Evolutionary conservation across 2,113 vertebrate genomes (phyloP).

Genomic region (Arizona elegans): DNA sequence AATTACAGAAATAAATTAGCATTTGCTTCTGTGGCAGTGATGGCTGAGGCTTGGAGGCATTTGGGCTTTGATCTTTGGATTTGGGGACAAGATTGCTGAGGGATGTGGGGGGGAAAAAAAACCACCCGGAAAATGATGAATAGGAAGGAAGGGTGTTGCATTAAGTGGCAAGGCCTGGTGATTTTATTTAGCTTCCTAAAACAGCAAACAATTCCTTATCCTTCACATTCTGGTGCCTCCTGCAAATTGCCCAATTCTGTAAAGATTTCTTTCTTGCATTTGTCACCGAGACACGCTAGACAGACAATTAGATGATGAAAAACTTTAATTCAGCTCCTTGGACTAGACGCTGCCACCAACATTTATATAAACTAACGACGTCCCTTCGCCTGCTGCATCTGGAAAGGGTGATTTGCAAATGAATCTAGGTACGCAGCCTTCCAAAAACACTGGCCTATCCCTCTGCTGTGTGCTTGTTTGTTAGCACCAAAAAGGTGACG

Average conservation of each 20-base stretch:
- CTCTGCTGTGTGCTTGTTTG: constrained; percentile 2
- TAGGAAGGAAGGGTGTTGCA: neutral
- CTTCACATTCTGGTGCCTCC: constrained; percentile 32
- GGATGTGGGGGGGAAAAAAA: too few species aligned
- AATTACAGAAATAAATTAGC: neutral
- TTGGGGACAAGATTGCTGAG: neutral
- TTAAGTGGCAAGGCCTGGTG: neutral
- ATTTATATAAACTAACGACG: constrained; percentile 14
- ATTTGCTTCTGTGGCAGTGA: too few species aligned
- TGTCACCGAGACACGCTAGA: constrained; percentile 20
- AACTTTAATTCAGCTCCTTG: constrained; percentile 40
- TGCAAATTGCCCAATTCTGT: constrained; percentile 35
- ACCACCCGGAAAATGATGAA: neutral
- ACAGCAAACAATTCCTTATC: constrained; percentile 1
- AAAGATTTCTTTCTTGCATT: constrained; percentile 21
- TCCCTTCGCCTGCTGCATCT: neutral
- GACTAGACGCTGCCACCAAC: constrained; percentile 39
- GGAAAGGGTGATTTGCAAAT: neutral
- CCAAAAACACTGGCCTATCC: neutral
- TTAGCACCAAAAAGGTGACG: constrained; percentile 28
- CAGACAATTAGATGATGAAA: constrained; percentile 41
- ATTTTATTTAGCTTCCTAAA: constrained; percentile 3
- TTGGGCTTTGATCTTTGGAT: neutral
- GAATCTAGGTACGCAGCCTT: constrained; percentile 13
- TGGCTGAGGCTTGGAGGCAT: neutral